Conservation (phyloP, 1,140 invertebrate genomes). For the Tachypleus tridentatus region DNA sequence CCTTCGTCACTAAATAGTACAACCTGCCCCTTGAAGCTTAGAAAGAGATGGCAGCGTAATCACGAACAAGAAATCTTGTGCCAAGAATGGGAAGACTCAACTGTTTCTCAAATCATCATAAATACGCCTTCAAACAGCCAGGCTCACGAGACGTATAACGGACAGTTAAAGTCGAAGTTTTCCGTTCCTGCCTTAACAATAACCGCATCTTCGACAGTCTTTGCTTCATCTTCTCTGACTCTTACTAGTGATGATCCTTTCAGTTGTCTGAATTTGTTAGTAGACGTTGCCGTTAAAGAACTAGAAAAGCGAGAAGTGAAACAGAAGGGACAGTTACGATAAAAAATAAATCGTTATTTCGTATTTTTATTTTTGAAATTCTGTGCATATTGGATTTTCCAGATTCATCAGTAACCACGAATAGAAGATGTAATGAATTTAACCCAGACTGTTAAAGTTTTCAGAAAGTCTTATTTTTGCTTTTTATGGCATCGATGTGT, state of each 20-base stretch:
- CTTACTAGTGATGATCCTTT: conserved; percentile 58
- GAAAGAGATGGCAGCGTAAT: conserved; percentile 24
- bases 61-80: conserved; percentile 25
- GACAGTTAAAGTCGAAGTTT: conserved; percentile 2
- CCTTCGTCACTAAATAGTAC: conserved; percentile 9
- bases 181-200: conserved; percentile 6
- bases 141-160: conserved; percentile 13
- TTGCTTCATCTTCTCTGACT: conserved; percentile 25
- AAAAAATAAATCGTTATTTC: too few relatives aligned
- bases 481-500: too few relatives aligned
- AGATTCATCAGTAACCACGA: too few relatives aligned
- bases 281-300: conserved; percentile 64
- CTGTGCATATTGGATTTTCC: too few relatives aligned
- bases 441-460: too few relatives aligned
- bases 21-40: conserved; percentile 23
- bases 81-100: conserved; percentile 8
- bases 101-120: conserved; percentile 1
- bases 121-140: conserved; percentile 7
- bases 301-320: conserved; percentile 11
- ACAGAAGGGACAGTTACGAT: too few relatives aligned
- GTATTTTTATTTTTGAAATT: too few relatives aligned
- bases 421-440: too few relatives aligned
- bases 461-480: too few relatives aligned
- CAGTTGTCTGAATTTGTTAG: conserved; percentile 68
- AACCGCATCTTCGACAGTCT: conserved; percentile 10